These are phyloP conservation scores for Leucoraja erinaceus DNA, from an alignment of 2,113 vertebrate species.

Conservation along the genomic window DNA sequence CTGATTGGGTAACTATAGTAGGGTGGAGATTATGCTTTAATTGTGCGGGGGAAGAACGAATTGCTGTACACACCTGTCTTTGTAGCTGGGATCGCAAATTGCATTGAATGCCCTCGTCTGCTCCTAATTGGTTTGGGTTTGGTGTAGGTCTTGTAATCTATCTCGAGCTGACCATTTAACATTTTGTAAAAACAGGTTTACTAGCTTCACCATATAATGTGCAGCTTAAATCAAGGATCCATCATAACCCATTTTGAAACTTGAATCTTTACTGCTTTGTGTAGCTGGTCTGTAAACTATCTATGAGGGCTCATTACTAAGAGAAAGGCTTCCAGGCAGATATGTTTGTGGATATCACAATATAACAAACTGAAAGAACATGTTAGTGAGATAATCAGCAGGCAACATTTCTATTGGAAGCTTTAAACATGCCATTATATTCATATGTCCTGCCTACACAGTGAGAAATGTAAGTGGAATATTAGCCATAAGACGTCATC, in stretches of 20 bases:
- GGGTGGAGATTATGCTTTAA: no score
- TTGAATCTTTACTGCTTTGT: neutral
- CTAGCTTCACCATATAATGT: neutral
- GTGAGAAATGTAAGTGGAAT: neutral
- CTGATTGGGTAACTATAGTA: no score
- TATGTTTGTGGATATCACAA: neutral
- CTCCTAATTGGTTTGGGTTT: no score
- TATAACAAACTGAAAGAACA: neutral
- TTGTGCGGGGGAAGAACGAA: no score
- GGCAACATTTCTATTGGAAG: neutral
- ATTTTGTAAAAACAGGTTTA: no score
- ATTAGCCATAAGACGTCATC: neutral
- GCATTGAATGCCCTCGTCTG: no score
- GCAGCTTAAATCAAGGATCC: neutral
- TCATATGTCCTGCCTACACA: neutral
- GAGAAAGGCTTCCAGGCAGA: neutral
- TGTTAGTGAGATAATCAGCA: neutral
- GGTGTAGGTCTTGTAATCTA: no score
- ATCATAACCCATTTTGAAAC: neutral
- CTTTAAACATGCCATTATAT: neutral
- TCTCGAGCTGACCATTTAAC: no score
- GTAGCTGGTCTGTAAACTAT: neutral
- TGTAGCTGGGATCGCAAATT: no score
- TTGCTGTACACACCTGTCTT: no score
- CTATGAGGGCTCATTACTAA: neutral